phyloP scores from a whole-genome alignment of 1,140 invertebrate genomes.

The Antheraea mylitta region DNA sequence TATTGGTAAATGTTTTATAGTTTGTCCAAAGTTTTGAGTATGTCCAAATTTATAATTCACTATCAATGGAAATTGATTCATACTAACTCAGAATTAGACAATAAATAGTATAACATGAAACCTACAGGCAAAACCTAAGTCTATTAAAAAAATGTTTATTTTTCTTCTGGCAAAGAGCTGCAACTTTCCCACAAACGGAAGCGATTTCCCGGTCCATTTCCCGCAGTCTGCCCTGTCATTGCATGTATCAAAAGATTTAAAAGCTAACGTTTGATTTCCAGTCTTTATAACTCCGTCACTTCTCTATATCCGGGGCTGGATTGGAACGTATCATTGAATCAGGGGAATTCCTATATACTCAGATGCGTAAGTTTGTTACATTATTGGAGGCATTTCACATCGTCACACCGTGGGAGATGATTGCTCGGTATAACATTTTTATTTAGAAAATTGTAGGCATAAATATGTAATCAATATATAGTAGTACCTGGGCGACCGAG shows the following conservation, averaged over 20 bases:
- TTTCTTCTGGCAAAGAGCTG: not conserved
- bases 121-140: too few species aligned
- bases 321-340: conserved; percentile 30
- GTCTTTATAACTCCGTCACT: conserved; percentile 35
- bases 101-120: too few species aligned
- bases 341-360: not conserved
- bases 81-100: too few species aligned
- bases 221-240: conserved; percentile 25
- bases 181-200: conserved; percentile 4
- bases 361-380: not conserved
- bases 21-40: too few species aligned
- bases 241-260: conserved; percentile 34
- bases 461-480: too few species aligned
- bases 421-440: not conserved
- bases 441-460: not conserved
- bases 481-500: too few species aligned
- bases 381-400: not conserved
- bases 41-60: too few species aligned
- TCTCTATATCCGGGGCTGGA: conserved; percentile 51
- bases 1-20: too few species aligned
- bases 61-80: too few species aligned
- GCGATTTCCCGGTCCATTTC: conserved; percentile 28
- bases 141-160: too few species aligned
- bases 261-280: conserved; percentile 28
- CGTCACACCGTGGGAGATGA: not conserved